Percentiles rank a stretch among this genome's conserved stretches.
These are phyloP conservation scores for Scortum barcoo DNA, from an alignment of 2,113 vertebrate genomes.

Conservation along the genomic window DNA sequence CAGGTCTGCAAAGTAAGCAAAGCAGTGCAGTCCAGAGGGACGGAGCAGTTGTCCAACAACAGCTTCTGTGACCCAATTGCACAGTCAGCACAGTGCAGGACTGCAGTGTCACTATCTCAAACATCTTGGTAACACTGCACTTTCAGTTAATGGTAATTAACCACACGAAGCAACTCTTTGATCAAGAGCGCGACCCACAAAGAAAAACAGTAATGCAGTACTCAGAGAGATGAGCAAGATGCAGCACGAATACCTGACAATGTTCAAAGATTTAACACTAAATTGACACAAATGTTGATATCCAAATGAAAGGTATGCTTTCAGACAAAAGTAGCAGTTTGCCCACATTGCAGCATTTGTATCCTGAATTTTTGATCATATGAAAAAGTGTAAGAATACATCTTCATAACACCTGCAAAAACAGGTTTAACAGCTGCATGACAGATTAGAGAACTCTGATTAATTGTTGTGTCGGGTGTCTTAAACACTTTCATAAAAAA, in stretches of 20 bases:
- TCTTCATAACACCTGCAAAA: neutral
- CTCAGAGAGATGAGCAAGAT: neutral
- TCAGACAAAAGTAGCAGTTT: neutral
- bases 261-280: neutral
- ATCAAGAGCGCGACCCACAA: conserved; percentile 13
- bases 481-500: neutral
- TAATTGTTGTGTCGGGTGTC: neutral
- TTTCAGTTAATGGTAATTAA: conserved; percentile 71
- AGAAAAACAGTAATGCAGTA: conserved; percentile 11
- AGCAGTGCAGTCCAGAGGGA: conserved; percentile 61
- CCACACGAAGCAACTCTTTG: conserved; percentile 60
- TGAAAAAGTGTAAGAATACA: neutral
- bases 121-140: conserved; percentile 73
- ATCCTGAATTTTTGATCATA: neutral
- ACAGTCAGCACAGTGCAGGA: conserved; percentile 74
- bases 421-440: neutral
- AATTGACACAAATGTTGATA: neutral
- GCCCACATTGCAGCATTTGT: neutral
- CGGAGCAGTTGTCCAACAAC: conserved; percentile 73
- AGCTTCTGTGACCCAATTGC: conserved; percentile 71
- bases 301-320: neutral
- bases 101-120: conserved; percentile 71
- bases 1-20: conserved; percentile 58
- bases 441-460: neutral
- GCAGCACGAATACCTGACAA: neutral